Evolutionary conservation across 30 jellyfish, hydroid and myxozoan genomes (phyloP).

Genomic region (Clytia hemisphaerica): DNA sequence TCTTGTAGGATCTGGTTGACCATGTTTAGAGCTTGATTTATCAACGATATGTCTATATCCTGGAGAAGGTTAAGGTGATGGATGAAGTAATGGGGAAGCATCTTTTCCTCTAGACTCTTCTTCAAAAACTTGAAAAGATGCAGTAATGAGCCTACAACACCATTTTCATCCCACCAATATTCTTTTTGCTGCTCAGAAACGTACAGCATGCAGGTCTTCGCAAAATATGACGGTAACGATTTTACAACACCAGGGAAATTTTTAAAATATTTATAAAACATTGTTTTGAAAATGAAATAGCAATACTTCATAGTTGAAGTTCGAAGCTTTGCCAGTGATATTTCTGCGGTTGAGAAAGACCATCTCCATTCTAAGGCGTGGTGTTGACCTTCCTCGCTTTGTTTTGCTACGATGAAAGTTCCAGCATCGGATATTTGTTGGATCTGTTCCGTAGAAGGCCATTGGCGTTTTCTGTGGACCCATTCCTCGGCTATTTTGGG

Average conservation of each 20-base stretch:
- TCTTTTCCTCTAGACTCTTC: too few species aligned
- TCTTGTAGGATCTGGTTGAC: too few species aligned
- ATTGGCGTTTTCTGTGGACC: not conserved
- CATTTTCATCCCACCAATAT: too few species aligned
- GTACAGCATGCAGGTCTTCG: too few species aligned
- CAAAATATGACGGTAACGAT: conserved; percentile 1
- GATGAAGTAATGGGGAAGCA: too few species aligned
- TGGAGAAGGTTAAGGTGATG: too few species aligned
- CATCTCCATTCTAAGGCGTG: not conserved
- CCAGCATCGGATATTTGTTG: not conserved
- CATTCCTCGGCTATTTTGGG: conserved; percentile 5
- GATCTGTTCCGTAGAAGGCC: not conserved
- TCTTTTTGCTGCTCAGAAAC: too few species aligned
- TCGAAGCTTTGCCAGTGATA: not conserved
- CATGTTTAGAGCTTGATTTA: too few species aligned
- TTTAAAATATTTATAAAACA: not conserved
- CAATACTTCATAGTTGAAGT: not conserved
- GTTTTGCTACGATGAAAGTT: not conserved
- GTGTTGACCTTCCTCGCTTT: not conserved
- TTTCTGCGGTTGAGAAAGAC: conserved; percentile 1
- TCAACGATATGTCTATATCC: too few species aligned
- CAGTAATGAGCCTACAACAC: too few species aligned
- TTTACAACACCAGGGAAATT: not conserved
- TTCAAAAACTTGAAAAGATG: too few species aligned
- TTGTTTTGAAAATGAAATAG: not conserved